Percentiles rank a stretch among this genome's conserved stretches.
phyloP scores from a whole-genome alignment of 2,113 vertebrate species.

The Alectura lathami region DNA sequence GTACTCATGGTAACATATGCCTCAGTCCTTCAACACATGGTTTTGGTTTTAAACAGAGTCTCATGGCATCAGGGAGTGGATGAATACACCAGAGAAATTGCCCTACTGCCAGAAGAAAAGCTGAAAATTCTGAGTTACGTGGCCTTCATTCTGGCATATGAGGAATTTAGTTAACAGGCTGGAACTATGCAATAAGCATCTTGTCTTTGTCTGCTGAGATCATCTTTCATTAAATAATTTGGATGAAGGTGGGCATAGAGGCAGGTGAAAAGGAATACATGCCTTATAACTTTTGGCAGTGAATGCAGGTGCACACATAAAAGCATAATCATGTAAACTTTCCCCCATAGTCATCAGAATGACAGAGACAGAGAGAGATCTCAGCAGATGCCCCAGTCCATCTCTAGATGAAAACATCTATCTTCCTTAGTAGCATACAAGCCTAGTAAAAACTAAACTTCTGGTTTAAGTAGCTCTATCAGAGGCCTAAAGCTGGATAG shows the following conservation, averaged over 20 bases:
- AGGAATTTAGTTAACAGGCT: neutral
- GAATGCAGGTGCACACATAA: neutral
- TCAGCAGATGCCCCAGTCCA: neutral
- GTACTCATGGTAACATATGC: neutral
- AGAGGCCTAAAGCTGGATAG: neutral
- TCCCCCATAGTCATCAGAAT: neutral
- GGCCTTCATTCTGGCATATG: neutral
- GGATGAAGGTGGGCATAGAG: accelerated
- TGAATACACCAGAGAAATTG: neutral
- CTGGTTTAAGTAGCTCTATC: neutral
- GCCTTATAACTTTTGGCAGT: neutral
- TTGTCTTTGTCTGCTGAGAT: neutral
- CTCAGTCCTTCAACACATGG: neutral
- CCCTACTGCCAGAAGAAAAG: neutral
- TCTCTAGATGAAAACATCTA: neutral
- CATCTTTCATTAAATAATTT: neutral
- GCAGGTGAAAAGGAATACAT: neutral
- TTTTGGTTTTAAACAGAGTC: neutral
- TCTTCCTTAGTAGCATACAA: neutral
- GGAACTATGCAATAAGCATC: neutral
- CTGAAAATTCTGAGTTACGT: neutral
- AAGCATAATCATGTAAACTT: neutral
- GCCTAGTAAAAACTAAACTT: neutral
- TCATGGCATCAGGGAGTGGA: neutral
- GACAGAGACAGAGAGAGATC: neutral